Percentiles rank a stretch among this genome's conserved stretches.
Conservation (phyloP, 2,797 vertebrate genomes). For the Otolemur crassicaudatus region DNA sequence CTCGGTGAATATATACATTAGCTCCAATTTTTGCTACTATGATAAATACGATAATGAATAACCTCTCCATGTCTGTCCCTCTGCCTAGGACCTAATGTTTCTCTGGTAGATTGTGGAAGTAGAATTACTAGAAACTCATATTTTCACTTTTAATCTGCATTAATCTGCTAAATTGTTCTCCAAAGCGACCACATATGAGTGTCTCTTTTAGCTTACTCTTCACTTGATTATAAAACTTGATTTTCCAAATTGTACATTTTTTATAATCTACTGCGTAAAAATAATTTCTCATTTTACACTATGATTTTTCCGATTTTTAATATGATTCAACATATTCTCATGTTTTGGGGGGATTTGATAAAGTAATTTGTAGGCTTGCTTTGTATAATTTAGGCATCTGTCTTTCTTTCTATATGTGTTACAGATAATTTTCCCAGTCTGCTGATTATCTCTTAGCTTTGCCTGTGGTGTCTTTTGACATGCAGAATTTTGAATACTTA, state of each 20-base stretch:
- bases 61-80: not conserved
- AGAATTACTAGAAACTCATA: not conserved
- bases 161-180: not conserved
- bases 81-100: no score
- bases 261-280: not conserved
- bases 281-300: not conserved
- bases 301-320: not conserved
- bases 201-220: not conserved
- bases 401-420: not conserved
- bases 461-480: not conserved
- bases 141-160: not conserved
- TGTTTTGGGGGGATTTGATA: not conserved
- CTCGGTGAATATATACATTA: not conserved
- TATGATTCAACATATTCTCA: not conserved
- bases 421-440: not conserved
- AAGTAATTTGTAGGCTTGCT: not conserved
- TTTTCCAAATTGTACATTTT: not conserved
- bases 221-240: not conserved
- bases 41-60: not conserved
- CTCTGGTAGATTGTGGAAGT: not conserved
- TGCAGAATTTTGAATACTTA: not conserved
- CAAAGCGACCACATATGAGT: not conserved
- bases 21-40: not conserved
- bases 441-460: not conserved
- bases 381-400: not conserved